Evolutionary conservation across 2,113 vertebrate genomes (phyloP), one percentile per base, ranked within the genome.

Genomic region (Cyanistes caeruleus): DNA sequence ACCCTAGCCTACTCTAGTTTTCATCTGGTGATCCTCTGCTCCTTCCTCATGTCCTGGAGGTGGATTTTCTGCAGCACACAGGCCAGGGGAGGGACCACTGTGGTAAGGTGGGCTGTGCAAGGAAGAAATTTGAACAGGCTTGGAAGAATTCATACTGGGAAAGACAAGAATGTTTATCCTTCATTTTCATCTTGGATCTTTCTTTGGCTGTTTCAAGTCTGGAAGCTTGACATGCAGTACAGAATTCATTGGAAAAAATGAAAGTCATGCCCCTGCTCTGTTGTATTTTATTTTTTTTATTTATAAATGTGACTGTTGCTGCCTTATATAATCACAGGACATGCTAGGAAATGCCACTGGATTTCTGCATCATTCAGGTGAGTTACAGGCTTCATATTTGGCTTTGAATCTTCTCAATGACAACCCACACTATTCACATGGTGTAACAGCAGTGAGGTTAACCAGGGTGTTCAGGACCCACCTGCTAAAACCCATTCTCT

Each of bases 281-380:
- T 76, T 85, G 69, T 3, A 51, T 84, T 86, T 92, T 53, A 43
- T 31, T 48, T 77, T 77, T 39, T 96, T 96, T 96, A 93, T 94
- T 96, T 93, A 95, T 55, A 92, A 95, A 96, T 37, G 58, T 2
- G 1, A 41, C 56, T 2, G 1, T 73, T 73, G 35, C 21, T 20
- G 63, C 59, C 20, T 75, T 64, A 48, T 65, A 51, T 70, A 55
- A 80, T 65, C 48, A 59, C 63, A 88, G 85, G 81, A 76, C 15
- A 39, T 39, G 49, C 70, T 35, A 53, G 63, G 60, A 91, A 88
- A 83, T 77, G 64, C 64, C 41, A n/a, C 52, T 60, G 60, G 44
- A 53, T 81, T 90, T 85, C n/a, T 86, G 67, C 43, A 44, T 33
- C 23, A 5, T 82, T 77, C 70, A 73, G 78, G 43, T 91, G 51